These are phyloP conservation scores for Ahaetulla prasina DNA, from an alignment of 2,113 vertebrate species.

Conservation along the genomic window DNA sequence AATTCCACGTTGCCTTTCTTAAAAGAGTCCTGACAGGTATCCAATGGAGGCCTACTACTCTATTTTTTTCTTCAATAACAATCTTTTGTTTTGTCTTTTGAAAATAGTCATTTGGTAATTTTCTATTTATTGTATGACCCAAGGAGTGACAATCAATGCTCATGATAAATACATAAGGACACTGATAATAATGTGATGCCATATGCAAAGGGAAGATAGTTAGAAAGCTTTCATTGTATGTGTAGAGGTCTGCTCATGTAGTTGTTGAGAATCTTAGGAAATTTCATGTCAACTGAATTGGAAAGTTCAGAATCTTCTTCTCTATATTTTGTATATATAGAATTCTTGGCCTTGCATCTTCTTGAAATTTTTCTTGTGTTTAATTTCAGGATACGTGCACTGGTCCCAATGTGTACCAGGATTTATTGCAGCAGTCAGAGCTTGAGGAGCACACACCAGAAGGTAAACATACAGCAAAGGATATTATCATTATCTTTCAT, in stretches of 20 bases:
- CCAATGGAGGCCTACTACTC: background rate
- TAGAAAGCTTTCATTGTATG: background rate
- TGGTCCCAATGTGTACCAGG: conserved; percentile 52
- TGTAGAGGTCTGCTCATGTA: background rate
- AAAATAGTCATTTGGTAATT: background rate
- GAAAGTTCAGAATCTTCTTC: background rate
- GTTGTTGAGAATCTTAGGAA: background rate
- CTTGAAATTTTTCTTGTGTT: background rate
- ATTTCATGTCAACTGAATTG: background rate
- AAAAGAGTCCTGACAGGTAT: background rate
- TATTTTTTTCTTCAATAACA: background rate
- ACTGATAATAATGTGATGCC: background rate
- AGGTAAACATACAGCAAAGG: conserved; percentile 64
- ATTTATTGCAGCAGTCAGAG: conserved; percentile 64
- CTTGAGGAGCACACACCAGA: conserved; percentile 63
- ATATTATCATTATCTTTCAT: fast-evolving
- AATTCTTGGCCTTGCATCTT: background rate
- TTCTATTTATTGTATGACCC: background rate
- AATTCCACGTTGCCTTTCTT: background rate
- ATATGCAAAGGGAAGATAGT: background rate
- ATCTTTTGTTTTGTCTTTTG: background rate
- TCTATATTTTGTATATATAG: background rate
- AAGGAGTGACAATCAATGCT: background rate
- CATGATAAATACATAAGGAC: background rate
- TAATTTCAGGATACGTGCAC: conserved; percentile 59